Conservation (phyloP, 2,888 invertebrate genomes). For the Apeira syringaria region DNA sequence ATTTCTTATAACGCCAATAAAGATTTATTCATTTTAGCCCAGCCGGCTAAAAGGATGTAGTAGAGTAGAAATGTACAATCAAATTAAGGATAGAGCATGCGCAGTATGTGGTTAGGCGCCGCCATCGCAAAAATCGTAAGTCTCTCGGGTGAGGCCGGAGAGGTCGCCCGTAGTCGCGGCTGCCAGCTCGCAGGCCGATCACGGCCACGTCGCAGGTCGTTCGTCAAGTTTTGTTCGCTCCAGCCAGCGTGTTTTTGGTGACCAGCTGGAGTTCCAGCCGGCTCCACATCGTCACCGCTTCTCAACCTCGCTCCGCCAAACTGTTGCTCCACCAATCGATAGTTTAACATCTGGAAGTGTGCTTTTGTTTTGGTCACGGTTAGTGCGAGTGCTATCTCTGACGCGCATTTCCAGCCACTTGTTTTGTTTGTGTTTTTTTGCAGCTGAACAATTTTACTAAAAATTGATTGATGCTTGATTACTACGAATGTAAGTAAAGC, state of each 20-base stretch:
- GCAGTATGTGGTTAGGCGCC: conserved; percentile 25
- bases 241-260: conserved; percentile 2
- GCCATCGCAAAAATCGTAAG: conserved; percentile 23
- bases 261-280: conserved; percentile 5
- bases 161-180: conserved; percentile 1
- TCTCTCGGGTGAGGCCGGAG: conserved; percentile 33
- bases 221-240: neutral
- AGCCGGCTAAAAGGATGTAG: too few relatives aligned
- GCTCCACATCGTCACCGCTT: neutral
- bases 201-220: neutral
- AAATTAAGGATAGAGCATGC: conserved; percentile 33
- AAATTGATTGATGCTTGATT: too few relatives aligned
- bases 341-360: conserved; percentile 38
- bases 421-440: neutral
- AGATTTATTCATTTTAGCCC: too few relatives aligned
- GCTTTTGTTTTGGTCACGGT: conserved; percentile 60
- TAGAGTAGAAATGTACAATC: too few relatives aligned
- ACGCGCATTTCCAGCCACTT: conserved; percentile 21
- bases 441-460: too few relatives aligned
- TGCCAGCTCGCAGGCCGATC: neutral
- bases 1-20: too few relatives aligned
- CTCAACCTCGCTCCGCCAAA: conserved; percentile 23
- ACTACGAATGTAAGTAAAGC: too few relatives aligned
- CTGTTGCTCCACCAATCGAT: conserved; percentile 64
- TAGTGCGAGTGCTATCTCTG: conserved; percentile 27